Percentiles rank a stretch among this genome's conserved stretches.
Evolutionary conservation across 2,797 vertebrate species (phyloP).

Genomic region (Mus caroli): DNA sequence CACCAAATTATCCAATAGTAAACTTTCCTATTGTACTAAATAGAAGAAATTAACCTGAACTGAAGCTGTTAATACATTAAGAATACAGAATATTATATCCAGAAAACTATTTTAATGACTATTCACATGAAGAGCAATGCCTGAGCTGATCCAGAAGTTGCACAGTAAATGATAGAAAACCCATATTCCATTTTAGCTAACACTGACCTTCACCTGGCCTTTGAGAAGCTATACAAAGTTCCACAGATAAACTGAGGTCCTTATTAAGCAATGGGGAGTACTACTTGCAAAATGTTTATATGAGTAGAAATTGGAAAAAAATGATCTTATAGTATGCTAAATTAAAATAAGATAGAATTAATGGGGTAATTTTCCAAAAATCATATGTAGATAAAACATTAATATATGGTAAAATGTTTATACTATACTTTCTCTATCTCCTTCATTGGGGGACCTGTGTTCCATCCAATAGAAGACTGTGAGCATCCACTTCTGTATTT

Average conservation of each 20-base stretch:
- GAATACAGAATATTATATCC: not conserved
- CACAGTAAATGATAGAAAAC: not conserved
- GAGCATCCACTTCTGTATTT: too few relatives aligned
- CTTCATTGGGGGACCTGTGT: too few relatives aligned
- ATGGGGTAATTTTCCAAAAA: not conserved
- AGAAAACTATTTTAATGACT: not conserved
- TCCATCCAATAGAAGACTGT: too few relatives aligned
- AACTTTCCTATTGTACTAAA: not conserved
- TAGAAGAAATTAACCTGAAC: not conserved
- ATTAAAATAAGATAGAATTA: not conserved
- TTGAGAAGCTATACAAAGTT: not conserved
- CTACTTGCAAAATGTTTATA: not conserved
- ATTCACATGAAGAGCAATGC: not conserved
- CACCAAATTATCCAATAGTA: not conserved
- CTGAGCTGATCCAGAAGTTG: not conserved
- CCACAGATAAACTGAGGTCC: not conserved
- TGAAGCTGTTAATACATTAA: not conserved
- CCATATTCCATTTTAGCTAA: not conserved
- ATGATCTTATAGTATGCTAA: not conserved
- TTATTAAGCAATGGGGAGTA: not conserved
- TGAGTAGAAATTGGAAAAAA: not conserved
- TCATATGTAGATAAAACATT: not conserved
- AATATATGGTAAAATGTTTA: not conserved
- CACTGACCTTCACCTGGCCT: not conserved
- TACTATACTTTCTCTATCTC: too few relatives aligned